Conservation (phyloP, 2,113 vertebrate species). For the Hippopotamus amphibius region DNA sequence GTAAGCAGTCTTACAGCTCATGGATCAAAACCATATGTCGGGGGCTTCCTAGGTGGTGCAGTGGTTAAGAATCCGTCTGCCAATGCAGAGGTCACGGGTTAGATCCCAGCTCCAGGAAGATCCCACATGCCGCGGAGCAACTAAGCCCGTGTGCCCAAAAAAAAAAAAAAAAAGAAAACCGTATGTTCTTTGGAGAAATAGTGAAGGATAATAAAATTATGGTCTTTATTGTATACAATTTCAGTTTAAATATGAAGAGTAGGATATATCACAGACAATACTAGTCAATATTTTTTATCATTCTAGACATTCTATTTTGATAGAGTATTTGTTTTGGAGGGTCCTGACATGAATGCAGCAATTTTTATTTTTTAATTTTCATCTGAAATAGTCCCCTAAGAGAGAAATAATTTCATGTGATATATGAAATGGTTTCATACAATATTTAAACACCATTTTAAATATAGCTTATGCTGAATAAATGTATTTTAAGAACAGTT, state of each 20-base stretch:
- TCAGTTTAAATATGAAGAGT: not conserved
- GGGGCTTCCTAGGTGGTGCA: no score
- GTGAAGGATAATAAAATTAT: not conserved
- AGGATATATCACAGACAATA: not conserved
- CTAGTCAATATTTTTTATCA: not conserved
- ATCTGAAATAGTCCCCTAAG: not conserved
- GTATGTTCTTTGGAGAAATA: not conserved
- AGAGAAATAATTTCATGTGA: not conserved
- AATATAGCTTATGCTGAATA: not conserved
- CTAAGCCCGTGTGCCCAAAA: no score
- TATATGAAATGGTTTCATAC: not conserved
- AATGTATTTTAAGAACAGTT: not conserved
- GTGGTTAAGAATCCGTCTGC: no score
- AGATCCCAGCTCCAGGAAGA: no score
- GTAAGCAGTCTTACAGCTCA: not conserved
- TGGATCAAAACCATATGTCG: not conserved
- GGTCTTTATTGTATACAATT: not conserved
- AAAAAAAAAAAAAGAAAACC: not conserved
- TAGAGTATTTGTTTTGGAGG: not conserved
- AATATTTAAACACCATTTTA: not conserved
- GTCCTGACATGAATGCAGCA: not conserved
- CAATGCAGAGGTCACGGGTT: no score
- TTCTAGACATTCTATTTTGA: not conserved
- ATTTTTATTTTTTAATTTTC: constrained; percentile 44
- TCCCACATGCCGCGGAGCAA: no score